Evolutionary conservation across 2,888 invertebrate species (phyloP).

Genomic region (Drosophila nigricruria): DNA sequence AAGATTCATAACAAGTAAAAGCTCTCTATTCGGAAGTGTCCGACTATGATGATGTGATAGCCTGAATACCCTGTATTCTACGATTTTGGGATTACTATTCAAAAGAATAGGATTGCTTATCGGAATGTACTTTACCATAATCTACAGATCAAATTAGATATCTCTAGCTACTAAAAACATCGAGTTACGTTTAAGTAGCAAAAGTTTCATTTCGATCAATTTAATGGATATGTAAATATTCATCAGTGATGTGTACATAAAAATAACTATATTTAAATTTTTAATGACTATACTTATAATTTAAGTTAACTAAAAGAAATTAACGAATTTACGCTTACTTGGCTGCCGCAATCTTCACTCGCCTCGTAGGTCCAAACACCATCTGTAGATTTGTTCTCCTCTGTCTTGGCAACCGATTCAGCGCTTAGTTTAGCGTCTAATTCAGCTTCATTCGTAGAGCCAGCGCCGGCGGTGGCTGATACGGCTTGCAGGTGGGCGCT

Average conservation of each 20-base stretch:
- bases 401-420: constrained; percentile 12
- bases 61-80: not conserved
- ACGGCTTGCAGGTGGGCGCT: constrained; percentile 38
- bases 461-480: not conserved
- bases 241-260: no score
- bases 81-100: no score
- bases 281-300: no score
- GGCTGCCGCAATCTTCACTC: constrained; percentile 44
- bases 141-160: not conserved
- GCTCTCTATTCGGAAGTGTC: no score
- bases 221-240: not conserved
- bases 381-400: constrained; percentile 1
- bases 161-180: no score
- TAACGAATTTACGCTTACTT: constrained; percentile 33
- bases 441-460: constrained; percentile 2
- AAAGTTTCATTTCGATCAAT: not conserved
- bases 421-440: not conserved
- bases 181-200: not conserved
- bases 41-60: no score
- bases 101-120: no score
- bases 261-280: no score
- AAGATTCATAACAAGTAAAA: no score
- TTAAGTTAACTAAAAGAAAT: not conserved
- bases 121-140: no score
- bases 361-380: constrained; percentile 55